Evolutionary conservation across 2,797 vertebrate genomes (phyloP).

Genomic region (Chelonia mydas): DNA sequence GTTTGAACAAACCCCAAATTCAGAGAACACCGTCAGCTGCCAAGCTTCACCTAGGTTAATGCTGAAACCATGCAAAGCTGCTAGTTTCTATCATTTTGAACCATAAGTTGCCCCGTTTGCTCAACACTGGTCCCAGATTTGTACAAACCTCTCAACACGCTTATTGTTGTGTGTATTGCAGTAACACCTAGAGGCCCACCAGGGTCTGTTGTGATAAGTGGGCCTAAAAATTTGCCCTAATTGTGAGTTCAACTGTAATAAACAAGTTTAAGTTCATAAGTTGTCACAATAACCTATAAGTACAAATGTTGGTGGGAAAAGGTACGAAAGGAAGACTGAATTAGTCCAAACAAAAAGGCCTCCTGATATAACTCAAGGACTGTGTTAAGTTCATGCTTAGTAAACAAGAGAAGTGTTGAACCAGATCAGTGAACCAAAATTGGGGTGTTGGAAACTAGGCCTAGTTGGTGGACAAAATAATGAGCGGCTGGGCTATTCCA

Average conservation of each 20-base stretch:
- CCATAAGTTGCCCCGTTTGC: background rate
- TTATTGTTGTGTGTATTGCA: accelerated
- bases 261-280: background rate
- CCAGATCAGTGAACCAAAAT: background rate
- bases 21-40: background rate
- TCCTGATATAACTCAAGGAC: background rate
- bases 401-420: background rate
- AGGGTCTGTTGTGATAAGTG: background rate
- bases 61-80: background rate
- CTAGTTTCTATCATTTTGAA: background rate
- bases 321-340: background rate
- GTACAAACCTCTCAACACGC: accelerated
- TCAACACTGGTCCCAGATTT: background rate
- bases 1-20: background rate
- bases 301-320: background rate
- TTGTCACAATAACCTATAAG: background rate
- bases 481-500: background rate
- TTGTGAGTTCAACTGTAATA: background rate
- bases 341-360: background rate
- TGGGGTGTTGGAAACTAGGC: background rate
- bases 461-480: background rate
- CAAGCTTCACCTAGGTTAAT: background rate
- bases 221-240: background rate
- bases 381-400: background rate
- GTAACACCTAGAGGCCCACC: accelerated